Conservation (phyloP, 2,888 invertebrate species). For the Dicycla oo region DNA sequence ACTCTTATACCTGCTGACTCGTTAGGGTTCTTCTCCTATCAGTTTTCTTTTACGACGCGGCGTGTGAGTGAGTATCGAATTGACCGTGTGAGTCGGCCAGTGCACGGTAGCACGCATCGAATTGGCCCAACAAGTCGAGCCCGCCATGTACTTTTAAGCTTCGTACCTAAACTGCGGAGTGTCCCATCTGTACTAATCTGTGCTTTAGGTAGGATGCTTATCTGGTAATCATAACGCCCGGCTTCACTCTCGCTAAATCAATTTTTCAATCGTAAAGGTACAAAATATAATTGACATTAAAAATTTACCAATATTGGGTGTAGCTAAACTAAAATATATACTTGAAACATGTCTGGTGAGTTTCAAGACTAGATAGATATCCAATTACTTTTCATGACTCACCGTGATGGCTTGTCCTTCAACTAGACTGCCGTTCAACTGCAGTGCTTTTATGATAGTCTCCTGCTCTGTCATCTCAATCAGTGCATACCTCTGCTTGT, state of each 20-base stretch:
- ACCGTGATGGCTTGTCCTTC: conserved; percentile 92
- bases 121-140: too few relatives aligned
- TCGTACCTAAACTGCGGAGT: too few relatives aligned
- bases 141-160: too few relatives aligned
- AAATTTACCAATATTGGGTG: background rate
- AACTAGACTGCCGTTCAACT: conserved; percentile 95
- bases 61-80: too few relatives aligned
- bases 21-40: too few relatives aligned
- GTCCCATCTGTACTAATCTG: background rate
- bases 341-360: background rate
- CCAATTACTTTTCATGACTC: conserved; percentile 18
- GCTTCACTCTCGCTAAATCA: background rate
- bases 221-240: background rate
- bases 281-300: background rate
- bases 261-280: background rate
- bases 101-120: too few relatives aligned
- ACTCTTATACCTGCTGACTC: too few relatives aligned
- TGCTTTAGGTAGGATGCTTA: background rate
- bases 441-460: conserved; percentile 95
- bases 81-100: too few relatives aligned
- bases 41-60: too few relatives aligned
- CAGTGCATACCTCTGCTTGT: conserved; percentile 95
- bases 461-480: conserved; percentile 98
- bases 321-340: background rate
- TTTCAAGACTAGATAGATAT: background rate